Evolutionary conservation across 2,113 vertebrate genomes (phyloP), one percentile per base, ranked within the genome.

Genomic region (Coregonus clupeaformis): DNA sequence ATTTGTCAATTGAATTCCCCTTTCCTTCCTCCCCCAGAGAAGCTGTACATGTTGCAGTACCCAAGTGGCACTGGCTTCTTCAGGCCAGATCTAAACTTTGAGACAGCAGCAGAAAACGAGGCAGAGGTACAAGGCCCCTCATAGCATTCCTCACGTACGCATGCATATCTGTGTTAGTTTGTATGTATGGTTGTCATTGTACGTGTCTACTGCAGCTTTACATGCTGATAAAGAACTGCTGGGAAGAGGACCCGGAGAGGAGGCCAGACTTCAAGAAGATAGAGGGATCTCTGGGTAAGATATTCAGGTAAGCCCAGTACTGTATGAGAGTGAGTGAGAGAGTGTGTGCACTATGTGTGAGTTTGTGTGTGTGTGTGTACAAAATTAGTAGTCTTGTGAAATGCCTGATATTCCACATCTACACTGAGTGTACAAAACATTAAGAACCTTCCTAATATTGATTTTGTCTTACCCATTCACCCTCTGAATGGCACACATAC

Each of bases 191-290:
- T 22, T 14, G 25, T 36, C 5, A 18, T 27, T 18, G 25, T 66
- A 14, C 18, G 30, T 18, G 65, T 32, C 13, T 11, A 52, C 5
- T 42, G 12, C 74, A 94, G 97, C 86, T 99, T 2, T 95, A 94
- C 74, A 89, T 90, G 25, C 91, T 99, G 73, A 95, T 99, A 79
- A 95, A 94, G 80, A 97, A 27, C 89, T 97, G 96, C 86, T 99
- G 98, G 98, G 97, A 99, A n/a, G 98, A 99, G 91, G 97, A 99
- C 85, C 96, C 97, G 57, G 97, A 99, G 73, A 96, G 95, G 85
- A 95, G 98, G 79, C 96, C 95, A 12, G 98, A 99, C 87, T 99
- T 98, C 81, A 99, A 96, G 91, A 98, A 90, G 92, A 98, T 98
- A 59, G 98, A 99, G 80, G 91, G 62, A 67, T 92, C 86, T 0